phyloP scores from a whole-genome alignment of 2,888 invertebrate species.

The Cetonia aurata region DNA sequence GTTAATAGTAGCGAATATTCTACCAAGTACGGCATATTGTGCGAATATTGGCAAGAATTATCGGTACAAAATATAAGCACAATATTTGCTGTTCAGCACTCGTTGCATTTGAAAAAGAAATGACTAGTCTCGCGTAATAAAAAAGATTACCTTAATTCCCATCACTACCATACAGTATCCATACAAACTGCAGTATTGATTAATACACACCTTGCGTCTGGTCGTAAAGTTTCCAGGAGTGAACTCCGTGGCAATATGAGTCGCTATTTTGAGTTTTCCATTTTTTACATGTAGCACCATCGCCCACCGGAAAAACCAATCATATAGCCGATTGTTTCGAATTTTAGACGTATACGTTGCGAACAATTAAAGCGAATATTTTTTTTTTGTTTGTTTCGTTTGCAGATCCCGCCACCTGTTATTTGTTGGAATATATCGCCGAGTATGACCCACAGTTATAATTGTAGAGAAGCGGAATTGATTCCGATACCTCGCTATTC shows the following conservation, averaged over 20 bases:
- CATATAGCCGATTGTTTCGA: conserved; percentile 28
- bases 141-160: no score
- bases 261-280: conserved; percentile 26
- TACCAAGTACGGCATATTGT: no score
- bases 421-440: conserved; percentile 74
- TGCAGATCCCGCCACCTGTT: conserved; percentile 70
- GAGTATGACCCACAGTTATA: conserved; percentile 73
- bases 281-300: conserved; percentile 20
- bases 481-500: conserved; percentile 71
- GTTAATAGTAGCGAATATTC: no score
- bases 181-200: conserved; percentile 34
- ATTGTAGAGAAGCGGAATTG: conserved; percentile 71
- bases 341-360: conserved; percentile 19
- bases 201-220: conserved; percentile 36
- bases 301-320: conserved; percentile 19
- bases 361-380: conserved; percentile 31
- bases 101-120: no score
- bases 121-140: no score
- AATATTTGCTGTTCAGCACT: no score
- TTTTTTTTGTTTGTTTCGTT: conserved; percentile 34
- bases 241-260: neutral
- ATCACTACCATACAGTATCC: neutral
- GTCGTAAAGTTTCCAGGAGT: conserved; percentile 15
- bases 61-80: no score
- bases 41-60: no score